phyloP scores from a whole-genome alignment of 2,113 vertebrate genomes.

The Emydura subglobosa region DNA sequence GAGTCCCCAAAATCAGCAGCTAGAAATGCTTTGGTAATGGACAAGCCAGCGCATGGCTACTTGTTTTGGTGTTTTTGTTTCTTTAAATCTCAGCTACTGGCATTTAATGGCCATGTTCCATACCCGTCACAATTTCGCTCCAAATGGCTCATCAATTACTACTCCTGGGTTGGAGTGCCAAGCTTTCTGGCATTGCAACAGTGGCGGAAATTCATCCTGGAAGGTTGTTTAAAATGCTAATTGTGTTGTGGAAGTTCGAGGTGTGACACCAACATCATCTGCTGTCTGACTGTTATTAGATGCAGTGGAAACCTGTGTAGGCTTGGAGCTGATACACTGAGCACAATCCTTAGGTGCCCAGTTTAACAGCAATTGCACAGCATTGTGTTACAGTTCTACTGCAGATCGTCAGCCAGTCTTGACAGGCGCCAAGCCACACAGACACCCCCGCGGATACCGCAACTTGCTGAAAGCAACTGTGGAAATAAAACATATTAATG shows the following conservation, averaged over 20 bases:
- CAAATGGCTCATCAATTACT: constrained; percentile 18
- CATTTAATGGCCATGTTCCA: constrained; percentile 43
- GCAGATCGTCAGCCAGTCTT: constrained; percentile 26
- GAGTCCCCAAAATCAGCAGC: background rate
- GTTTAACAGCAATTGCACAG: constrained; percentile 36
- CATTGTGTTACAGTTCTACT: constrained; percentile 10
- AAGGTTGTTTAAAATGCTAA: constrained; percentile 19
- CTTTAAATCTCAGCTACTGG: constrained; percentile 53
- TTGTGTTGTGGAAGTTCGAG: background rate
- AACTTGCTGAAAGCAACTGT: constrained; percentile 19
- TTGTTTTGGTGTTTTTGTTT: constrained; percentile 58
- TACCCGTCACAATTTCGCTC: constrained; percentile 5
- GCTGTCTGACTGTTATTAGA: background rate
- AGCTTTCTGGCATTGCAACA: background rate
- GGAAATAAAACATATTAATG: background rate
- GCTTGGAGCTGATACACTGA: constrained; percentile 44
- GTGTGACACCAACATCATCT: constrained; percentile 22
- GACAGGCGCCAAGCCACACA: constrained; percentile 43
- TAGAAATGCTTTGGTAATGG: constrained; percentile 45
- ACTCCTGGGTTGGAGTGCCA: background rate
- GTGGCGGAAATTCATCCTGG: background rate
- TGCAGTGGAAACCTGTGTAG: constrained; percentile 24
- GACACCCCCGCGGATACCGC: background rate
- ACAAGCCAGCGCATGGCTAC: constrained; percentile 15
- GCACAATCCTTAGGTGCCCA: constrained; percentile 30